Conservation (phyloP, 2,888 invertebrate genomes). For the Mystacides longicornis region DNA sequence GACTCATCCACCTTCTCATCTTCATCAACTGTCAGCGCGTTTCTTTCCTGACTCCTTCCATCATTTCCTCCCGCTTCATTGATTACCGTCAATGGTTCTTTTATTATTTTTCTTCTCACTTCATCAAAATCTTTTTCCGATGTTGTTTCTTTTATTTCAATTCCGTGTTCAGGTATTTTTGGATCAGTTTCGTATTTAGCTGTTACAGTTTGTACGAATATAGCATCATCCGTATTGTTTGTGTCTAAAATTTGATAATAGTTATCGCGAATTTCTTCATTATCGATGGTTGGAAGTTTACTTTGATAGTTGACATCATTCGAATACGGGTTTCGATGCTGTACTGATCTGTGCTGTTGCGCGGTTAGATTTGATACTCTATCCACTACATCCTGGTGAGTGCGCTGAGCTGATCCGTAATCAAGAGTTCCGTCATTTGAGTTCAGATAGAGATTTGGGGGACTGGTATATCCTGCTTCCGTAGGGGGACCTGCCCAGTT, state of each 20-base stretch:
- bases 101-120: neutral
- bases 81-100: neutral
- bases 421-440: conserved; percentile 23
- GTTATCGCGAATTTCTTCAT: no score
- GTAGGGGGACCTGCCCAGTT: conserved; percentile 9
- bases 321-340: no score
- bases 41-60: neutral
- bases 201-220: no score
- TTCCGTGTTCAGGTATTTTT: neutral
- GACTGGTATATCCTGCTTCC: conserved; percentile 24
- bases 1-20: conserved; percentile 7
- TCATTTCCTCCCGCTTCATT: no score
- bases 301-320: no score
- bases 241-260: no score
- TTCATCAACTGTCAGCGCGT: conserved; percentile 3
- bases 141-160: neutral
- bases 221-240: no score
- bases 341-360: neutral
- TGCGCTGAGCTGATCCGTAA: conserved; percentile 17
- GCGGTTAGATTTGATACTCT: conserved; percentile 1
- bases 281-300: no score
- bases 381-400: conserved; percentile 9
- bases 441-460: conserved; percentile 20
- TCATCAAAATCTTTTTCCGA: neutral
- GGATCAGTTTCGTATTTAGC: no score